Evolutionary conservation across 1,140 invertebrate species (phyloP).

Genomic region (Drosophila bocki): DNA sequence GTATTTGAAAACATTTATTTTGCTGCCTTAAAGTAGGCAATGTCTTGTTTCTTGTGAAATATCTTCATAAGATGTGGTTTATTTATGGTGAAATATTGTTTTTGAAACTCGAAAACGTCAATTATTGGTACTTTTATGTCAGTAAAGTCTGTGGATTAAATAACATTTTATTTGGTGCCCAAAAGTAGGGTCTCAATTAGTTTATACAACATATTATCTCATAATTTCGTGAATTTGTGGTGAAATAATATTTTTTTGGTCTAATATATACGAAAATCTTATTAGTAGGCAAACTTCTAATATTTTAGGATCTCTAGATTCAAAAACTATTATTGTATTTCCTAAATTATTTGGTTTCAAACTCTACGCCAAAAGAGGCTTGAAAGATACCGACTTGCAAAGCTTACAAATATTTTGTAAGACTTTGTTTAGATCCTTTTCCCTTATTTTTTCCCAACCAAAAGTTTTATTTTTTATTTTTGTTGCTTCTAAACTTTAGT

Average conservation of each 20-base stretch:
- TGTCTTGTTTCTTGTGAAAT: not conserved
- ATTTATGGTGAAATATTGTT: not conserved
- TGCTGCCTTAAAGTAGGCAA: not conserved
- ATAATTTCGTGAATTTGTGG: too few species aligned
- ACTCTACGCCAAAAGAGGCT: too few species aligned
- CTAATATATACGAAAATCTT: not conserved
- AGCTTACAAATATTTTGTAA: not conserved
- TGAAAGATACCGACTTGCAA: not conserved
- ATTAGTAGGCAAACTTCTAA: rapidly evolving
- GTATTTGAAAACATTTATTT: not conserved
- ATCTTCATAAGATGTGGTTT: not conserved
- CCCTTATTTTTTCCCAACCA: not conserved
- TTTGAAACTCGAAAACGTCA: not conserved
- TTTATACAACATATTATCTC: too few species aligned
- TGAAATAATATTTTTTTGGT: too few species aligned
- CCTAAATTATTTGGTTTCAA: too few species aligned
- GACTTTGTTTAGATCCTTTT: not conserved
- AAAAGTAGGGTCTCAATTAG: not conserved
- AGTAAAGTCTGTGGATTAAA: not conserved
- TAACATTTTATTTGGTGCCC: too few species aligned
- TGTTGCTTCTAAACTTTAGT: not conserved
- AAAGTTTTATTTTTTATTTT: too few species aligned
- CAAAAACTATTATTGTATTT: not conserved
- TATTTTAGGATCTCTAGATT: too few species aligned
- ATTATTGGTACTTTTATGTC: too few species aligned